Conservation (phyloP, 2,113 vertebrate species). For the Tetraodon nigroviridis region DNA sequence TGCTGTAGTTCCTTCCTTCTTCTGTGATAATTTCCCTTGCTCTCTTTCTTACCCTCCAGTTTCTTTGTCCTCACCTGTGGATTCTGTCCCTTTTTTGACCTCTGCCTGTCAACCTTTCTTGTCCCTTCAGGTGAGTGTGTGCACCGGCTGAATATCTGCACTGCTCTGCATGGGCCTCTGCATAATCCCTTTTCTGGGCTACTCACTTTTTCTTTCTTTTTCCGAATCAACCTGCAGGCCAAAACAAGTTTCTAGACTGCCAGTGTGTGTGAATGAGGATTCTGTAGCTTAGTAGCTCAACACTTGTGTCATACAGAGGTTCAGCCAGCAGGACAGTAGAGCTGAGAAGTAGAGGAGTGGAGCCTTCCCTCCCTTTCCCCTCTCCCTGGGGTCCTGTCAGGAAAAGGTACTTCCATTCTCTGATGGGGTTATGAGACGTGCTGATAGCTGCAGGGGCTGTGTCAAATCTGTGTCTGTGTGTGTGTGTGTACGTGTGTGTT, state of each 20-base stretch:
- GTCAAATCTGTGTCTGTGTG: conserved; percentile 4
- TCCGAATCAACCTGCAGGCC: not conserved
- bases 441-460: conserved; percentile 17
- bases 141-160: not conserved
- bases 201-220: not conserved
- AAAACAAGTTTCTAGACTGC: not conserved
- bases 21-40: conserved; percentile 25
- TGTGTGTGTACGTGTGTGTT: no score
- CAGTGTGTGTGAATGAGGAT: not conserved
- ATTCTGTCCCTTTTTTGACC: conserved; percentile 46
- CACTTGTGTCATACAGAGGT: conserved; percentile 46
- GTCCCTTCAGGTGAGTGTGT: conserved; percentile 61
- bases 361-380: conserved; percentile 13
- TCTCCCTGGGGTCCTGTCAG: conserved; percentile 61
- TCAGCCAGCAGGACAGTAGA: conserved; percentile 18
- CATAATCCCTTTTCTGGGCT: conserved; percentile 4
- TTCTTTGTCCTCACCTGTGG: conserved; percentile 41
- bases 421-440: conserved; percentile 58
- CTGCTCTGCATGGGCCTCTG: not conserved
- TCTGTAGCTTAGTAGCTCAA: conserved; percentile 25
- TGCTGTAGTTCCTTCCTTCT: conserved; percentile 12
- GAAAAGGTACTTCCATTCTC: conserved; percentile 57
- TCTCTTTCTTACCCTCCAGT: conserved; percentile 23
- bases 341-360: conserved; percentile 48
- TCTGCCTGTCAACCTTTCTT: conserved; percentile 49